Percentiles rank a stretch among this genome's conserved stretches.
These are phyloP conservation scores for Alosa sapidissima DNA, from an alignment of 2,797 vertebrate species.

Conservation along the genomic window DNA sequence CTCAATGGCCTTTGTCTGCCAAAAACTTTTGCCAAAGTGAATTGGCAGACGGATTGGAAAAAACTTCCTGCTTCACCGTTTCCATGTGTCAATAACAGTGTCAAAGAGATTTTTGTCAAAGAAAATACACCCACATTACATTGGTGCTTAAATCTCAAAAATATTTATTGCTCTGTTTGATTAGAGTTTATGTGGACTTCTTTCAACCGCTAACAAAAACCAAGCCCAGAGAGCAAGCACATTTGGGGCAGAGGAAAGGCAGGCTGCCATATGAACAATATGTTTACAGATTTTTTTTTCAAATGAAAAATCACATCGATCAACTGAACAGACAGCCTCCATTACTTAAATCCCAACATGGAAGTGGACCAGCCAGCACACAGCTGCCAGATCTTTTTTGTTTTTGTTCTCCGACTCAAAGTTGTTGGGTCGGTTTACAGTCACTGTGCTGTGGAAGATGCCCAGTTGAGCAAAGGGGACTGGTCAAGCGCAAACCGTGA, in stretches of 20 bases:
- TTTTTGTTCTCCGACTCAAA: neutral
- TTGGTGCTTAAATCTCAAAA: conserved; percentile 44
- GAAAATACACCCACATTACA: conserved; percentile 34
- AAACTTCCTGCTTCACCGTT: conserved; percentile 41
- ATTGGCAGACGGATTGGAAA: conserved; percentile 36
- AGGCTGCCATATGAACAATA: conserved; percentile 9
- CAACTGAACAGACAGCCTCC: conserved; percentile 1
- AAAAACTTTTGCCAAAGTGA: conserved; percentile 54
- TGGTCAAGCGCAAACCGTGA: conserved; percentile 29
- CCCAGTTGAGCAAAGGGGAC: conserved; percentile 29
- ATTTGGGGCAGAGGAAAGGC: conserved; percentile 43
- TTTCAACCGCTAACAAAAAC: conserved; percentile 54
- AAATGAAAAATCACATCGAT: neutral
- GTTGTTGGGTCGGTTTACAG: neutral
- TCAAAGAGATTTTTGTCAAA: conserved; percentile 40
- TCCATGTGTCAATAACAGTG: conserved; percentile 53
- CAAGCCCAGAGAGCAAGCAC: conserved; percentile 51
- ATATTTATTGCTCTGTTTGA: conserved; percentile 52
- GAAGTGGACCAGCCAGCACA: neutral
- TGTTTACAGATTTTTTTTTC: conserved; percentile 52
- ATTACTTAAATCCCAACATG: conserved; percentile 9
- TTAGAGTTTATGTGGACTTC: conserved; percentile 51
- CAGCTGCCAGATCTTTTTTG: neutral
- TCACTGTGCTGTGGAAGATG: neutral
- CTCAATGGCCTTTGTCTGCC: conserved; percentile 50